phyloP scores from a whole-genome alignment of 2,888 invertebrate genomes.

The Frankliniella fusca region DNA sequence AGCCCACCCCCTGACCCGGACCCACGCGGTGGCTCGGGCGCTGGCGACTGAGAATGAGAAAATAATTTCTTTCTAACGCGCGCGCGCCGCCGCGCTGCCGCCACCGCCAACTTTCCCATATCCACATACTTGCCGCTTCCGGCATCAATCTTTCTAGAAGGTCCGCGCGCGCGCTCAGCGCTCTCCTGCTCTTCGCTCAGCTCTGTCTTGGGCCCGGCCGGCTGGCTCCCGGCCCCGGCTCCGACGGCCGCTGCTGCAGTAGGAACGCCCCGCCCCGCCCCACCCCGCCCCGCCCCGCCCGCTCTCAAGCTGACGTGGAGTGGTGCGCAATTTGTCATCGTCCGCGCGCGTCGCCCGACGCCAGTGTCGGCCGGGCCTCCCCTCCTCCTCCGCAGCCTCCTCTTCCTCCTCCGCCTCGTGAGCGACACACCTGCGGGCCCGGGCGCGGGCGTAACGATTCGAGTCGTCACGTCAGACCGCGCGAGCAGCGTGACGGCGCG shows the following conservation, averaged over 20 bases:
- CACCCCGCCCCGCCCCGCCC: background rate
- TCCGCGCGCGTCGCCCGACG: background rate
- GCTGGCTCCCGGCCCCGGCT: background rate
- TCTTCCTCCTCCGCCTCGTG: background rate
- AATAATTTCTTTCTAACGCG: conserved; percentile 25
- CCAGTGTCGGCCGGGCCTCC: background rate
- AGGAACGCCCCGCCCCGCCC: background rate
- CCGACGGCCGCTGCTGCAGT: background rate
- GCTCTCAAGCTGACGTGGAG: conserved; percentile 3
- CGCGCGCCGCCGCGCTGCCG: background rate
- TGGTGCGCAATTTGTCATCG: conserved; percentile 16
- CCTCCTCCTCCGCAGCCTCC: background rate
- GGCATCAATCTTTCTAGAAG: conserved; percentile 15
- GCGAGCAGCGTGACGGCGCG: background rate
- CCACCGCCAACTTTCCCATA: background rate
- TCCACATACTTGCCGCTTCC: background rate
- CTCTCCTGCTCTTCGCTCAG: background rate
- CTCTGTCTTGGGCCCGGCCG: background rate
- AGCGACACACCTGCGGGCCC: background rate
- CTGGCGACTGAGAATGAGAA: background rate
- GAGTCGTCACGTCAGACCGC: background rate
- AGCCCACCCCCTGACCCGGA: background rate
- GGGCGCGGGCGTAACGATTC: background rate
- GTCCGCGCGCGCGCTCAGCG: background rate
- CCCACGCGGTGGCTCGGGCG: background rate